Percentiles rank a stretch among this genome's conserved stretches.
phyloP scores from a whole-genome alignment of 2,113 vertebrate species.

The Apteryx mantelli region DNA sequence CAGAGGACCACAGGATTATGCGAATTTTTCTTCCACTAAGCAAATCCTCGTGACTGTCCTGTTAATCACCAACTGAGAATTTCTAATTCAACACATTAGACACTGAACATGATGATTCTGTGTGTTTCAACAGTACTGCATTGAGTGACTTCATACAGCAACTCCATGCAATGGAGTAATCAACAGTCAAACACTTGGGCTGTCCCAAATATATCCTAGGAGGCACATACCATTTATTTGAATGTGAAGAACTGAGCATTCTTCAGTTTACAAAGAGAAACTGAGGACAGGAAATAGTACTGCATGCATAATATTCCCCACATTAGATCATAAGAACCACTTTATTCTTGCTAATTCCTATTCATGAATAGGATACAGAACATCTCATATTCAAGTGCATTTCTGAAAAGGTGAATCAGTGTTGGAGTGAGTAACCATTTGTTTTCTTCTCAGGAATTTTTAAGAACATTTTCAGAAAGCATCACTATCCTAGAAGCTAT shows the following conservation, averaged over 20 bases:
- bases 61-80: background rate
- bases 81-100: background rate
- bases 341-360: background rate
- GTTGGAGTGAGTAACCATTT: background rate
- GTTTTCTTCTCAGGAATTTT: background rate
- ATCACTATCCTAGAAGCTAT: background rate
- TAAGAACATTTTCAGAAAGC: background rate
- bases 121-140: rapidly evolving
- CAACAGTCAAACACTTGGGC: background rate
- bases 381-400: background rate
- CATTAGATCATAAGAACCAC: background rate
- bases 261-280: background rate
- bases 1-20: too few relatives aligned
- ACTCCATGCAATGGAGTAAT: background rate
- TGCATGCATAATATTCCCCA: background rate
- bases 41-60: background rate
- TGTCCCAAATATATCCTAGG: background rate
- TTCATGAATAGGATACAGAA: background rate
- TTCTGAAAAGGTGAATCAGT: background rate
- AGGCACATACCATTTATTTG: background rate
- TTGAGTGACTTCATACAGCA: background rate
- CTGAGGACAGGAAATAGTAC: background rate
- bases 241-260: background rate
- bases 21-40: background rate
- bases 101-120: background rate